These are phyloP conservation scores for Rafetus swinhoei DNA, from an alignment of 2,113 vertebrate species.

Conservation along the genomic window DNA sequence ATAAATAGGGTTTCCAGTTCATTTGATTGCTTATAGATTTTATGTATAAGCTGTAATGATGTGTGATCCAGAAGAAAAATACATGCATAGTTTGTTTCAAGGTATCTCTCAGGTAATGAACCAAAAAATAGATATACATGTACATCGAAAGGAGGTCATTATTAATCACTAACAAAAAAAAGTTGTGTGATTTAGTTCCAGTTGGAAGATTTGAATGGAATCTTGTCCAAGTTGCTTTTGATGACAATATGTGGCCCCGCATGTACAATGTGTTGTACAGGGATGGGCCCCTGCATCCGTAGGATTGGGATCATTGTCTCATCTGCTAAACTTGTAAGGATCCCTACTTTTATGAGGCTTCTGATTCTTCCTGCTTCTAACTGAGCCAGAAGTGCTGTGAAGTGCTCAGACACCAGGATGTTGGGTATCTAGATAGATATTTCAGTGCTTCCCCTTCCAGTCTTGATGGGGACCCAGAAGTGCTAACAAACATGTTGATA, in stretches of 20 bases:
- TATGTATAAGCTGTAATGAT: not conserved
- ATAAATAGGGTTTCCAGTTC: not conserved
- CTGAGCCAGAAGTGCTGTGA: not conserved
- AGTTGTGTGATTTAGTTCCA: not conserved
- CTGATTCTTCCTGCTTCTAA: not conserved
- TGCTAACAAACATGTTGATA: not conserved
- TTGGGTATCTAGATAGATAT: not conserved
- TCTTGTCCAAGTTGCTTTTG: not conserved
- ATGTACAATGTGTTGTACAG: fast-evolving
- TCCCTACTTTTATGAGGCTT: fast-evolving
- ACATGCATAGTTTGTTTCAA: not conserved
- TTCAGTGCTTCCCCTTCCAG: not conserved
- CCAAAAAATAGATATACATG: not conserved
- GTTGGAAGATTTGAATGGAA: not conserved
- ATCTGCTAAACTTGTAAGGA: not conserved
- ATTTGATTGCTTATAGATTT: conserved; percentile 16
- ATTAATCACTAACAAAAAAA: not conserved
- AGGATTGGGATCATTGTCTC: not conserved
- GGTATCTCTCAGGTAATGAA: conserved; percentile 3
- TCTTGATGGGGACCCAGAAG: not conserved
- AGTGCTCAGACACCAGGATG: not conserved
- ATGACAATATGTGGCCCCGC: not conserved
- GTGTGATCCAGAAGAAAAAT: not conserved
- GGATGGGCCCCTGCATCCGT: not conserved
- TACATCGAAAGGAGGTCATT: not conserved